phyloP scores from a whole-genome alignment of 2,113 vertebrate genomes.

The Miniopterus natalensis region DNA sequence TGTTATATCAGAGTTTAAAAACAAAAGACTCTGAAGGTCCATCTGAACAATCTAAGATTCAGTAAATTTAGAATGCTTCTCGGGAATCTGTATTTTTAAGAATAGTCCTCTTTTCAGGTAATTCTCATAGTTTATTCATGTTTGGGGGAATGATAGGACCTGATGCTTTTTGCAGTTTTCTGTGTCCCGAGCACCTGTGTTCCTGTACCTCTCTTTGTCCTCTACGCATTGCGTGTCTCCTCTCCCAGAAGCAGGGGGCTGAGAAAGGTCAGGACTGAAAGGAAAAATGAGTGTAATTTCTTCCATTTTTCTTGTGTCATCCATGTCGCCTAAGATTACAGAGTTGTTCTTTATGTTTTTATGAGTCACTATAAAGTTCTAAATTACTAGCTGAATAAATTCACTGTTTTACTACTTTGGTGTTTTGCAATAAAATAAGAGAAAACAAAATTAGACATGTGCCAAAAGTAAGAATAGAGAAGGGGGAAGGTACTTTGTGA shows the following conservation, averaged over 20 bases:
- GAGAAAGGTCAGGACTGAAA: background rate
- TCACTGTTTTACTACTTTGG: background rate
- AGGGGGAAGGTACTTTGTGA: conserved; percentile 43
- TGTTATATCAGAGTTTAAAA: background rate
- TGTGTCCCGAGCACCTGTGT: background rate
- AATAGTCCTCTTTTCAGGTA: background rate
- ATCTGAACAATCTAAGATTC: background rate
- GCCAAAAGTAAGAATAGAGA: conserved; percentile 60
- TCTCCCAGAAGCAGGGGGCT: background rate
- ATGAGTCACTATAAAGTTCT: background rate
- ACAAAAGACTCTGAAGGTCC: background rate
- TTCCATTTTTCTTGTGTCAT: background rate
- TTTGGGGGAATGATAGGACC: background rate
- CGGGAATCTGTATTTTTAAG: background rate
- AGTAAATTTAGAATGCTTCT: background rate
- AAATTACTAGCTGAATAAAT: conserved; percentile 6
- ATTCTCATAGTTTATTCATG: background rate
- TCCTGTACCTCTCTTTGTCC: background rate
- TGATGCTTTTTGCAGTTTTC: background rate
- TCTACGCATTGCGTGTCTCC: background rate
- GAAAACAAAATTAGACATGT: background rate
- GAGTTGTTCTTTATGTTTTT: background rate
- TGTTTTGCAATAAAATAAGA: conserved; percentile 31
- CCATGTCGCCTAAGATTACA: background rate
- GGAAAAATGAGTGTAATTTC: background rate